These are phyloP conservation scores for Symphodus melops DNA, from an alignment of 2,113 vertebrate species.

Conservation along the genomic window DNA sequence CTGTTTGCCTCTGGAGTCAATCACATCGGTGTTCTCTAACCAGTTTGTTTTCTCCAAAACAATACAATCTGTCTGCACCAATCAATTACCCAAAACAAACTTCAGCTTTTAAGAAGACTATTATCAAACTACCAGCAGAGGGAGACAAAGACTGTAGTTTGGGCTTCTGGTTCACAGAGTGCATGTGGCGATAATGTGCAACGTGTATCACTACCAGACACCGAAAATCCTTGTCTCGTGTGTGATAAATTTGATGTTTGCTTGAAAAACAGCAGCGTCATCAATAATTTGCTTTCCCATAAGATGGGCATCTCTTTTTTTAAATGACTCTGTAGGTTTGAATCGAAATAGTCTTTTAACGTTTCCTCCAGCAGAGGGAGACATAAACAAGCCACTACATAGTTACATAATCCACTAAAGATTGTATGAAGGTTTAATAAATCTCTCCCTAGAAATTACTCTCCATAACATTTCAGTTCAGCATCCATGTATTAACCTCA, in stretches of 20 bases:
- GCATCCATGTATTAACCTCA: too few relatives aligned
- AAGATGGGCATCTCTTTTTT: not conserved
- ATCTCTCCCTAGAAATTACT: too few relatives aligned
- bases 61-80: too few relatives aligned
- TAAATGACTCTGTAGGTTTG: not conserved
- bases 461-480: too few relatives aligned
- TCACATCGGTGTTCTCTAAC: too few relatives aligned
- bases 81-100: too few relatives aligned
- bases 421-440: not conserved
- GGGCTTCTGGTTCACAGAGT: not conserved
- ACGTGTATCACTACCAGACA: too few relatives aligned
- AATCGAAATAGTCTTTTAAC: not conserved
- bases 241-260: not conserved
- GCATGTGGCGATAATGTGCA: not conserved
- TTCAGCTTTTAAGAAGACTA: not conserved
- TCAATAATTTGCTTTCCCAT: accelerated
- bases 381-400: not conserved
- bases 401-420: not conserved
- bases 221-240: accelerated
- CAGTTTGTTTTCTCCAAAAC: too few relatives aligned
- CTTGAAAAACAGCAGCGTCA: not conserved
- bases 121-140: constrained; percentile 36
- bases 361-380: not conserved
- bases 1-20: too few relatives aligned
- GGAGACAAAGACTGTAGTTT: constrained; percentile 53